Base-by-base conservation (phyloP, 2,888 invertebrate genomes). In the Caenorhabditis sp. region DNA sequence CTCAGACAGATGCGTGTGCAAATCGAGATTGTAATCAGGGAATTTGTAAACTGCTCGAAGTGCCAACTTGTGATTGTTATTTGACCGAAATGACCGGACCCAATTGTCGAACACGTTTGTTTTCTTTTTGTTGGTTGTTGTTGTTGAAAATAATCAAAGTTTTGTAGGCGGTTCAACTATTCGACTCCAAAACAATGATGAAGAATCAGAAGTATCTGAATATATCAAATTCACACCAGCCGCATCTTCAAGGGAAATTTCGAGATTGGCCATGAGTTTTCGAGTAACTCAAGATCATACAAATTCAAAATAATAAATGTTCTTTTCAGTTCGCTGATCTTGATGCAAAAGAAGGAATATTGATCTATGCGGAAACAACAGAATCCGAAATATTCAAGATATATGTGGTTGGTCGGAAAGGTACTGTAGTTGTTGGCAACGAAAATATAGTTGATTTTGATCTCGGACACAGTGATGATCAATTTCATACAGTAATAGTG, bases 1-100 rank as follows among this genome's bases (percentile, higher is more conserved):
- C 62, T 12, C 62, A 53, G 10, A 63, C 62, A 8, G 54, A 73
- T 50, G 75, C 65, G 54, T 81, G 81, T 62, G 61, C 70, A 1
- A 71, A 59, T 12, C 72, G 62, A 43, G 75, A 81, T 53, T 81
- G 81, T 66, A 58, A 62, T 36, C 66, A 79, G 76, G 81, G 81
- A 51, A 55, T 51, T 0, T 81, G 81, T 55, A 54, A 71, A 12
- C 60, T 72, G 14, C 51, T 78, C 36, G 78, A 80, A 65, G 77
- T 79, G 10, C 66, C 80, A 14, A 69, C 73, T 4, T 82, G 81
- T 59, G 80, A 82, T 58, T 82, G 81, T 54, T 82, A 69, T 60
- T 63, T 62, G 4, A 82, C 81, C 0, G 76, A 70, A 24, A 70
- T 67, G 57, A 63, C 80, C 4, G 81, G 81, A 23, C 77, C 78